Conservation (phyloP, 2,113 vertebrate genomes). For the Embiotoca jacksoni region DNA sequence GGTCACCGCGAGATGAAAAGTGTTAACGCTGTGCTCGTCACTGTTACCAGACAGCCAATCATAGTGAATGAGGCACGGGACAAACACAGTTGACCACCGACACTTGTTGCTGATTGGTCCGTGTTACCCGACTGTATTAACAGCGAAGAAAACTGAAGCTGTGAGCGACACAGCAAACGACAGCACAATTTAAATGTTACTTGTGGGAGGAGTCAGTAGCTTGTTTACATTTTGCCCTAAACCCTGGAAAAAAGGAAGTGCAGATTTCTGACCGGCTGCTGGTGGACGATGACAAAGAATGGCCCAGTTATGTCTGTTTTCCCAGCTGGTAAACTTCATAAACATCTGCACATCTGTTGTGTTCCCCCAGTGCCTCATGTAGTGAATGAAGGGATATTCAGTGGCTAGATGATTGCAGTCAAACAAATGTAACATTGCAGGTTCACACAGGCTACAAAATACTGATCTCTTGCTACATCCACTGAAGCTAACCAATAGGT, state of each 20-base stretch:
- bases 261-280: background rate
- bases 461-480: background rate
- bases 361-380: background rate
- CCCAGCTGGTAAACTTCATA: conserved; percentile 30
- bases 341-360: conserved; percentile 36
- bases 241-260: background rate
- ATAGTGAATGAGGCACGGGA: no score
- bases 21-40: no score
- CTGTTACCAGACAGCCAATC: no score
- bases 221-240: background rate
- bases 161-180: background rate
- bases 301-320: conserved; percentile 29
- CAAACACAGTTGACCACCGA: no score
- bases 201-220: background rate
- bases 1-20: no score
- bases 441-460: background rate
- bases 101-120: no score
- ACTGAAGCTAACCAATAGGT: background rate
- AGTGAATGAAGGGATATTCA: background rate
- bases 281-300: conserved; percentile 13
- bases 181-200: background rate
- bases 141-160: no score
- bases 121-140: no score
- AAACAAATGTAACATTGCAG: background rate
- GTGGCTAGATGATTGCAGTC: background rate